These are phyloP conservation scores for Auanema freiburgensis DNA, from an alignment of 2,888 invertebrate species.

Conservation along the genomic window DNA sequence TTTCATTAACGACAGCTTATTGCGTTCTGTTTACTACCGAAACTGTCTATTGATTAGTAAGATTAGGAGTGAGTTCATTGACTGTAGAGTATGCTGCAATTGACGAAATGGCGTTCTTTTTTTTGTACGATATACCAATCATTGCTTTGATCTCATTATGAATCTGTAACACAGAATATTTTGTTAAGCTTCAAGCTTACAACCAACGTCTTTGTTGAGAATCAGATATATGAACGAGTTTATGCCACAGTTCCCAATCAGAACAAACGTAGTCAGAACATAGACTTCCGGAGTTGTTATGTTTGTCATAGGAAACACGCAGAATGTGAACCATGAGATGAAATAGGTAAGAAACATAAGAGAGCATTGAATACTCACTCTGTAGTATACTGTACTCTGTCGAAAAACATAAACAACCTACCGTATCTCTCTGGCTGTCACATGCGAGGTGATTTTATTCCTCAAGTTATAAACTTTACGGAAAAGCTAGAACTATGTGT, in stretches of 20 bases:
- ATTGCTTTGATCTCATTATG: too few species aligned
- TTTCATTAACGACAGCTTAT: too few species aligned
- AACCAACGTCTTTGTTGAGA: slow-evolving; percentile 20
- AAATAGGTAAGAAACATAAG: slow-evolving; percentile 17
- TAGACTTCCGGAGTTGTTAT: slow-evolving; percentile 9
- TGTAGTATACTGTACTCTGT: background rate
- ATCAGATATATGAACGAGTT: slow-evolving; percentile 14
- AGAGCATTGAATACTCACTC: slow-evolving; percentile 19
- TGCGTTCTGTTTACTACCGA: too few species aligned
- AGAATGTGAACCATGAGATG: slow-evolving; percentile 16
- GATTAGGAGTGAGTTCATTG: too few species aligned
- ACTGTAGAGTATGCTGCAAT: too few species aligned
- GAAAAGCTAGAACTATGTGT: too few species aligned
- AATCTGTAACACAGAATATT: too few species aligned
- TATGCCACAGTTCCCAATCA: slow-evolving; percentile 18
- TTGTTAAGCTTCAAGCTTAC: background rate
- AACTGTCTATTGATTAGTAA: too few species aligned
- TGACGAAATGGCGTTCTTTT: too few species aligned
- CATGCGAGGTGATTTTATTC: too few species aligned
- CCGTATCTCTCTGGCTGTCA: background rate
- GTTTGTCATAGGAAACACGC: slow-evolving; percentile 11
- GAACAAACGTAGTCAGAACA: slow-evolving; percentile 8
- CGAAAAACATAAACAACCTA: background rate
- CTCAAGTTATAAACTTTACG: too few species aligned
- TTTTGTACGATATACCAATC: too few species aligned